Evolutionary conservation across 1,140 invertebrate genomes (phyloP).

Genomic region (Neodiprion pinetum): DNA sequence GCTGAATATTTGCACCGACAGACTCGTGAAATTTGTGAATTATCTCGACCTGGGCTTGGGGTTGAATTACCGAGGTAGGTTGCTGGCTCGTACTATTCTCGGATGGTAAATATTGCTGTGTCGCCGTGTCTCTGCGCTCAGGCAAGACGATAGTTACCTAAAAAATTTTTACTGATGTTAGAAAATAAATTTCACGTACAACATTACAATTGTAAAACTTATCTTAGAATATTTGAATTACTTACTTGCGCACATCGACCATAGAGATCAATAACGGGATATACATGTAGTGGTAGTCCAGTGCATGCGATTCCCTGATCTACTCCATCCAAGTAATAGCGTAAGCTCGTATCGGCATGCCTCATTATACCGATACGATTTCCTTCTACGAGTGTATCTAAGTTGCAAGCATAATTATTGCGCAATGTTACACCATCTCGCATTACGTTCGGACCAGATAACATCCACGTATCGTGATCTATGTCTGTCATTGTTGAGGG

Average conservation of each 20-base stretch:
- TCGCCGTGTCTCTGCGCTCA: slow-evolving; percentile 55
- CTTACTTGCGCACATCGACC: slow-evolving; percentile 92
- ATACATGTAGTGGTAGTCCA: slow-evolving; percentile 82
- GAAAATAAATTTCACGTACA: slow-evolving; percentile 18
- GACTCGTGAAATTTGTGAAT: slow-evolving; percentile 70
- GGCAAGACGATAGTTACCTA: slow-evolving; percentile 58
- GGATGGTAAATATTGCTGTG: slow-evolving; percentile 56
- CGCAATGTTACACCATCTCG: slow-evolving; percentile 83
- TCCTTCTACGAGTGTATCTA: slow-evolving; percentile 79
- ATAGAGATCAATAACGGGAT: slow-evolving; percentile 94
- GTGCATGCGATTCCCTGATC: slow-evolving; percentile 89
- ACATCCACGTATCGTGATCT: slow-evolving; percentile 90
- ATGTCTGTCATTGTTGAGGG: slow-evolving; percentile 92
- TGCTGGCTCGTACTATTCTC: slow-evolving; percentile 60
- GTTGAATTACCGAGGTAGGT: slow-evolving; percentile 57
- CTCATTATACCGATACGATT: slow-evolving; percentile 87
- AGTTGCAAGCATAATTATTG: slow-evolving; percentile 83
- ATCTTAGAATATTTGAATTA: slow-evolving; percentile 22
- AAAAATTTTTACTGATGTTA: slow-evolving; percentile 17
- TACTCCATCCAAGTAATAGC: slow-evolving; percentile 90
- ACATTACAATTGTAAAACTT: slow-evolving; percentile 21
- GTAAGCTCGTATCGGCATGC: slow-evolving; percentile 81
- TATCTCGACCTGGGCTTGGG: slow-evolving; percentile 52
- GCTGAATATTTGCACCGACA: slow-evolving; percentile 75
- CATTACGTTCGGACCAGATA: slow-evolving; percentile 84